Conservation (phyloP, 2,113 vertebrate species). For the Sebastes fasciatus region DNA sequence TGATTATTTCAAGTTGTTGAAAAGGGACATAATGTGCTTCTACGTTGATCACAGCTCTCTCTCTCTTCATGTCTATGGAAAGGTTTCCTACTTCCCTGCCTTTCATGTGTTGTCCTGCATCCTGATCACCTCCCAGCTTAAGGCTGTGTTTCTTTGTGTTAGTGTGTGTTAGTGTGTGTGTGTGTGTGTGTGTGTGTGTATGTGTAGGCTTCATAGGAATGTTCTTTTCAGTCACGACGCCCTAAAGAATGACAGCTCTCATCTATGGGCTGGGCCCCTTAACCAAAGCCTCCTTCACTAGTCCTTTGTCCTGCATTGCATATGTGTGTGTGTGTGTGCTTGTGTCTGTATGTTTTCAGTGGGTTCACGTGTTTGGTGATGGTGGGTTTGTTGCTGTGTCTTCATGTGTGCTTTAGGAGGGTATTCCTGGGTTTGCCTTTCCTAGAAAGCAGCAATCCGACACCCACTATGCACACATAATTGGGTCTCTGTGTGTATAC, state of each 20-base stretch:
- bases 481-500: constrained; percentile 20
- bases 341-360: constrained; percentile 11
- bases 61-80: neutral
- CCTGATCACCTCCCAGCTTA: constrained; percentile 33
- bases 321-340: constrained; percentile 28
- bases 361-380: neutral
- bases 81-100: constrained; percentile 3
- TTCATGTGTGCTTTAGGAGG: constrained; percentile 26
- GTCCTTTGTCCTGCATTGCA: constrained; percentile 57
- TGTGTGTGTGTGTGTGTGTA: constrained; percentile 27
- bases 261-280: constrained; percentile 64
- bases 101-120: constrained; percentile 38
- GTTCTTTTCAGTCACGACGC: constrained; percentile 53
- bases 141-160: constrained; percentile 3
- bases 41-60: neutral
- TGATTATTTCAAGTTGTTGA: neutral
- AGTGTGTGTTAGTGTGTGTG: constrained; percentile 15
- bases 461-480: constrained; percentile 43
- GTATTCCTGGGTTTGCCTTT: constrained; percentile 35
- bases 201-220: constrained; percentile 61
- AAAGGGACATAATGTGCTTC: neutral
- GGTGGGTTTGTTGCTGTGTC: constrained; percentile 8
- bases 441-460: constrained; percentile 50
- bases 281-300: constrained; percentile 58
- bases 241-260: constrained; percentile 70